A percentile compares a stretch with the other conserved stretches of the same genome.
Evolutionary conservation across 2,113 vertebrate species (phyloP).

Genomic region (Cnemophilus loriae): DNA sequence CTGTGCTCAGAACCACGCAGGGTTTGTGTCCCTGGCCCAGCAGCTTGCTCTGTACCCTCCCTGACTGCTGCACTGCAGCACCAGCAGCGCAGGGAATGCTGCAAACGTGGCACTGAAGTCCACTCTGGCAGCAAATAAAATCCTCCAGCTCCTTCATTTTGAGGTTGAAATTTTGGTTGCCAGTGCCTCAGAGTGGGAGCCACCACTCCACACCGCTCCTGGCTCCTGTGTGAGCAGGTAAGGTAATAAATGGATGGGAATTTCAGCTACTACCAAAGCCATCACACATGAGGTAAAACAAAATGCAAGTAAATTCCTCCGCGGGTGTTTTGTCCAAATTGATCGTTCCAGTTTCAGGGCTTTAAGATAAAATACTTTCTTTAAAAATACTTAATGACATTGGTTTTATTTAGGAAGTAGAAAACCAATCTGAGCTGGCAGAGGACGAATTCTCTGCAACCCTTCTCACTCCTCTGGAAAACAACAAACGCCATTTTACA

Average conservation of each 20-base stretch:
- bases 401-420: not conserved
- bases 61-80: constrained; percentile 43
- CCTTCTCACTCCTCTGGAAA: fast-evolving
- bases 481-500: not conserved
- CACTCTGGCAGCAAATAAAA: not conserved
- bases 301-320: not conserved
- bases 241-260: not conserved
- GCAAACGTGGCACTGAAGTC: not conserved
- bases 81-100: not conserved
- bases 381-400: not conserved
- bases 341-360: not conserved
- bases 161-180: not conserved
- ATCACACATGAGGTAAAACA: not conserved
- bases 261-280: not conserved
- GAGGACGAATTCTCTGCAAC: not conserved
- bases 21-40: not conserved
- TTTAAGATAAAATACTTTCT: not conserved
- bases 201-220: not conserved
- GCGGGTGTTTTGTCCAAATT: not conserved
- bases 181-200: not conserved
- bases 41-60: not conserved
- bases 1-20: not conserved
- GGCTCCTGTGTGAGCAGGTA: not conserved
- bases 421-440: not conserved
- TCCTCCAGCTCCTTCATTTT: not conserved